Evolutionary conservation across 2,888 invertebrate genomes (phyloP).

Genomic region (Eupelmus urozonus): DNA sequence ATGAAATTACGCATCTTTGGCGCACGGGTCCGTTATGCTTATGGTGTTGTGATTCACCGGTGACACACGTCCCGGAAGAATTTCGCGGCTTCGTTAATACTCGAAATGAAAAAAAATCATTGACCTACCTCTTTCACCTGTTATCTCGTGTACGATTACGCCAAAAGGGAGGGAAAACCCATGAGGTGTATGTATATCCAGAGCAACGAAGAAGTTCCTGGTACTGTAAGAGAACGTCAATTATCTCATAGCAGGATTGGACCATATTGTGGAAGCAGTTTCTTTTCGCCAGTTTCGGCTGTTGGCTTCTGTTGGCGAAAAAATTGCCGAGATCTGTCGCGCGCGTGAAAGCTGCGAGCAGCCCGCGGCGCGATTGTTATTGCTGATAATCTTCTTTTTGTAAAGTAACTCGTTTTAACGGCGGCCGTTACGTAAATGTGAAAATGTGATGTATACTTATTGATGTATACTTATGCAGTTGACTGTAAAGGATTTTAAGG

Average conservation of each 20-base stretch:
- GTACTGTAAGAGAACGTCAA: constrained; percentile 29
- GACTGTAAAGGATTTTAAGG: too few relatives aligned
- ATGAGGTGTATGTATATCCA: too few relatives aligned
- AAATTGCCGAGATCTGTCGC: background rate
- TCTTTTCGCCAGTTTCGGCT: background rate
- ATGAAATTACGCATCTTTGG: background rate
- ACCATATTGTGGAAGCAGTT: background rate
- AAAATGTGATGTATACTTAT: too few relatives aligned
- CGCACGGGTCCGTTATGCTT: background rate
- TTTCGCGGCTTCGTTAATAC: too few relatives aligned
- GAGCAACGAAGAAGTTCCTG: constrained; percentile 28
- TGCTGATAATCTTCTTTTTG: background rate
- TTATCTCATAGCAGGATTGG: constrained; percentile 31
- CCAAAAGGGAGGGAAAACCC: too few relatives aligned
- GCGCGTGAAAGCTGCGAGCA: too few relatives aligned
- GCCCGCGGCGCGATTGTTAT: background rate
- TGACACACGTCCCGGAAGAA: background rate
- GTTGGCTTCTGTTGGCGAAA: too few relatives aligned
- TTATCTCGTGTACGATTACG: too few relatives aligned
- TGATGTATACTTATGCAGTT: too few relatives aligned
- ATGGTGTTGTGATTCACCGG: background rate
- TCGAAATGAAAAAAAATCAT: background rate
- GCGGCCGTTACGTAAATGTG: too few relatives aligned
- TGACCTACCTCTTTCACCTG: too few relatives aligned
- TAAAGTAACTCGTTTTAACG: background rate